These are phyloP conservation scores for Eulemur mongoz DNA, from an alignment of 2,797 vertebrate genomes.

Conservation along the genomic window DNA sequence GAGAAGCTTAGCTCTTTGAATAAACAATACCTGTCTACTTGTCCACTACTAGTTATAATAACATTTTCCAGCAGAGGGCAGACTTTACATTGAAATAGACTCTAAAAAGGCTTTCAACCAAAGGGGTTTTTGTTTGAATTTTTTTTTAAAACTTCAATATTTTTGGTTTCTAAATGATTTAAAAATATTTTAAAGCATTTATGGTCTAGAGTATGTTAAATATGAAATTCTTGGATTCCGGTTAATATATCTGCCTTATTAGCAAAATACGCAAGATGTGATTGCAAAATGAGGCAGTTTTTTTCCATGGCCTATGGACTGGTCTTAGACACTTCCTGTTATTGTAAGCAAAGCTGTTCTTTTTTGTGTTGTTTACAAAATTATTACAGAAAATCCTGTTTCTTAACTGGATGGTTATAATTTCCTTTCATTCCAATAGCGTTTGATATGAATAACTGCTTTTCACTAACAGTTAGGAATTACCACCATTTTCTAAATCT, in stretches of 20 bases:
- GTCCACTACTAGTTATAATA: not conserved
- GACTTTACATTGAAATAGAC: conserved; percentile 75
- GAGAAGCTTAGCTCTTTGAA: not conserved
- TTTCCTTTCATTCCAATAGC: conserved; percentile 18
- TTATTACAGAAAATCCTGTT: not conserved
- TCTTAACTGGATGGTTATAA: conserved; percentile 13
- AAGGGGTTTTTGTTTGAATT: not conserved
- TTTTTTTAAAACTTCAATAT: conserved; percentile 45
- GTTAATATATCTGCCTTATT: conserved; percentile 61
- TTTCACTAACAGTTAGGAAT: conserved; percentile 49
- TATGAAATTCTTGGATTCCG: conserved; percentile 46
- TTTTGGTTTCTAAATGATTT: conserved; percentile 62
- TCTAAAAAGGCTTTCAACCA: conserved; percentile 1
- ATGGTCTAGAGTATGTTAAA: conserved; percentile 45
- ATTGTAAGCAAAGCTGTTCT: conserved; percentile 25
- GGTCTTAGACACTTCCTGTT: not conserved
- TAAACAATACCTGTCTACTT: not conserved
- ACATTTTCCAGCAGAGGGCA: conserved; percentile 82
- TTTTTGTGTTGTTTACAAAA: conserved; percentile 48
- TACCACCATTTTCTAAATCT: conserved; percentile 44
- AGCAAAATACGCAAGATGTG: conserved; percentile 56
- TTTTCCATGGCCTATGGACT: not conserved
- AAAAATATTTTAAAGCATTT: conserved; percentile 68
- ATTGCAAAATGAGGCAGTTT: conserved; percentile 33
- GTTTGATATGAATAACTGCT: not conserved